These are phyloP conservation scores for Abramis brama DNA, from an alignment of 2,113 vertebrate species.

Conservation along the genomic window DNA sequence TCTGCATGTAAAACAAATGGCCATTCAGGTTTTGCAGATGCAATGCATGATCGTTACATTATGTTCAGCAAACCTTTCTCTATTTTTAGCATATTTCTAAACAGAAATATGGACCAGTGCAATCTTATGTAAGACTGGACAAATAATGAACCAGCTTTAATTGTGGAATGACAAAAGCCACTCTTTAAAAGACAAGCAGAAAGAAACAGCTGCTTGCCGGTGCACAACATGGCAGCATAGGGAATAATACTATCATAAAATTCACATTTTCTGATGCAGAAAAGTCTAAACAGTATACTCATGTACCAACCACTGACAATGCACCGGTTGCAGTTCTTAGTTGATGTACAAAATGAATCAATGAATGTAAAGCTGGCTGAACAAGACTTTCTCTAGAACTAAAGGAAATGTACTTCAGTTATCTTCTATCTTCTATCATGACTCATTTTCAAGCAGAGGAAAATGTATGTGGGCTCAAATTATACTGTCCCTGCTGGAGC, in stretches of 20 bases:
- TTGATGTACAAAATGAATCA: background rate
- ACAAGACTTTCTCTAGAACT: background rate
- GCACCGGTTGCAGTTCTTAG: background rate
- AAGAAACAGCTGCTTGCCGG: background rate
- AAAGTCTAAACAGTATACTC: background rate
- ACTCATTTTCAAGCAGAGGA: slow-evolving; percentile 12
- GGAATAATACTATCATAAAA: background rate
- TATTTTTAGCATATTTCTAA: slow-evolving; percentile 23
- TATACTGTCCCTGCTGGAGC: slow-evolving; percentile 17
- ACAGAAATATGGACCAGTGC: background rate
- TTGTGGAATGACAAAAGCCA: slow-evolving; percentile 22
- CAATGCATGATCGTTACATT: background rate
- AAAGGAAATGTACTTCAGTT: background rate
- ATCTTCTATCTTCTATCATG: slow-evolving; percentile 12
- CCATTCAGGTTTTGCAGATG: background rate
- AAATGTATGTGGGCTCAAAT: slow-evolving; percentile 35
- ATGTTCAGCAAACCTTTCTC: background rate
- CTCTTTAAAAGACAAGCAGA: background rate
- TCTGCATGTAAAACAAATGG: background rate
- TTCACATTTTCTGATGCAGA: background rate
- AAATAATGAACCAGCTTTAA: slow-evolving; percentile 19
- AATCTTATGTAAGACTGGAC: background rate
- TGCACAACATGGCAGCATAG: background rate
- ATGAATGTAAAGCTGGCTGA: background rate
- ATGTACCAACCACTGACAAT: background rate